Conservation (phyloP, 1,140 invertebrate genomes). For the Arion vulgaris region DNA sequence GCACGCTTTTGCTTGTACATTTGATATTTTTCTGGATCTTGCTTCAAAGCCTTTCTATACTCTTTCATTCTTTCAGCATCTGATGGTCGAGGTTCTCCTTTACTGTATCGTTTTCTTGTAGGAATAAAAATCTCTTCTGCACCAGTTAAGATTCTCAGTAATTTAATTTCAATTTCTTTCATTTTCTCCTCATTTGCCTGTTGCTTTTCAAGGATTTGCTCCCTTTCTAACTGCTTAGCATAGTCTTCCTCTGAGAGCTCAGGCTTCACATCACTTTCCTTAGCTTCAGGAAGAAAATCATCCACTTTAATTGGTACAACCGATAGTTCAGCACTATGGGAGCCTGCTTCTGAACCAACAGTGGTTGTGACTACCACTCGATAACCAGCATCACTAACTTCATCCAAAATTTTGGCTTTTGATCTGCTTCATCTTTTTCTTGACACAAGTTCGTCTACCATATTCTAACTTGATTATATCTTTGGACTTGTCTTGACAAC, state of each 20-base stretch:
- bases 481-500: slow-evolving; percentile 26
- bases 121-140: slow-evolving; percentile 34
- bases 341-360: slow-evolving; percentile 33
- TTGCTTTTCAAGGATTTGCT: slow-evolving; percentile 34
- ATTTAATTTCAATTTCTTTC: slow-evolving; percentile 35
- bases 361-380: slow-evolving; percentile 35
- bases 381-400: slow-evolving; percentile 37
- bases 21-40: slow-evolving; percentile 39
- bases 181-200: slow-evolving; percentile 35
- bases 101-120: slow-evolving; percentile 23
- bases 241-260: slow-evolving; percentile 37
- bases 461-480: slow-evolving; percentile 25
- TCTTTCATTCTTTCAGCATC: slow-evolving; percentile 40
- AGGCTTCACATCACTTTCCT: slow-evolving; percentile 29
- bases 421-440: slow-evolving; percentile 36
- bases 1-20: slow-evolving; percentile 38
- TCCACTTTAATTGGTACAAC: slow-evolving; percentile 31
- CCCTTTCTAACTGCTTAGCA: slow-evolving; percentile 35
- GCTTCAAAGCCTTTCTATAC: slow-evolving; percentile 31
- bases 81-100: slow-evolving; percentile 6
- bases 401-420: slow-evolving; percentile 22
- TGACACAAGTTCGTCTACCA: slow-evolving; percentile 9
- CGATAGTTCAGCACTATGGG: slow-evolving; percentile 33
- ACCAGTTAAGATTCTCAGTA: slow-evolving; percentile 28
- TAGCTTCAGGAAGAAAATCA: slow-evolving; percentile 32